These are phyloP conservation scores for Matsumurasca onukii DNA, from an alignment of 1,140 invertebrate genomes.

Conservation along the genomic window DNA sequence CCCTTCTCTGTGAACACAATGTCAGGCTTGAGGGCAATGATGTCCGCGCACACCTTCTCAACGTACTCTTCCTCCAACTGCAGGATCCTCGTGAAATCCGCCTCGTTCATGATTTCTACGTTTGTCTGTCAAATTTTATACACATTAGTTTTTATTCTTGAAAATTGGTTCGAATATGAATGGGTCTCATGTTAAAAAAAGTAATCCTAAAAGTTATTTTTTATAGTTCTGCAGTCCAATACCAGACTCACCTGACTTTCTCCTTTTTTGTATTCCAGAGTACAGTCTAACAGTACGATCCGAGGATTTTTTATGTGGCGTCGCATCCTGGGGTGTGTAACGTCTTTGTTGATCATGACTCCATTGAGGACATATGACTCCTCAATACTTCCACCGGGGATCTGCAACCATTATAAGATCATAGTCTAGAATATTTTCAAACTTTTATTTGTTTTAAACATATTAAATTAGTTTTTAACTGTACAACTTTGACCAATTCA, in stretches of 20 bases:
- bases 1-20: constrained; percentile 98
- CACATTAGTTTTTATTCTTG: not conserved
- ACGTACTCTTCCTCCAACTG: constrained; percentile 96
- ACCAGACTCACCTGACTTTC: constrained; percentile 77
- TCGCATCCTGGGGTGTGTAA: constrained; percentile 97
- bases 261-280: constrained; percentile 98
- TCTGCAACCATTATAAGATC: constrained; percentile 46
- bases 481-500: no score
- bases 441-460: no score
- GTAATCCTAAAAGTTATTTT: no score
- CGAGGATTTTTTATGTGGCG: constrained; percentile 94
- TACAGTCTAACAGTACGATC: constrained; percentile 93
- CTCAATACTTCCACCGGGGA: constrained; percentile 94
- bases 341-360: constrained; percentile 99
- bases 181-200: no score
- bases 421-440: no score
- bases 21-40: constrained; percentile 94
- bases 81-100: constrained; percentile 91
- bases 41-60: constrained; percentile 88
- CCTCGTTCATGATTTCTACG: constrained; percentile 93
- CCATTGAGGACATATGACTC: constrained; percentile 94
- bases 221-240: no score
- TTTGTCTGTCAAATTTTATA: constrained; percentile 69
- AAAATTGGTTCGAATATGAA: no score
- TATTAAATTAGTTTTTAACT: no score